Evolutionary conservation across 2,888 invertebrate genomes (phyloP).

Genomic region (Lycaena phlaeas): DNA sequence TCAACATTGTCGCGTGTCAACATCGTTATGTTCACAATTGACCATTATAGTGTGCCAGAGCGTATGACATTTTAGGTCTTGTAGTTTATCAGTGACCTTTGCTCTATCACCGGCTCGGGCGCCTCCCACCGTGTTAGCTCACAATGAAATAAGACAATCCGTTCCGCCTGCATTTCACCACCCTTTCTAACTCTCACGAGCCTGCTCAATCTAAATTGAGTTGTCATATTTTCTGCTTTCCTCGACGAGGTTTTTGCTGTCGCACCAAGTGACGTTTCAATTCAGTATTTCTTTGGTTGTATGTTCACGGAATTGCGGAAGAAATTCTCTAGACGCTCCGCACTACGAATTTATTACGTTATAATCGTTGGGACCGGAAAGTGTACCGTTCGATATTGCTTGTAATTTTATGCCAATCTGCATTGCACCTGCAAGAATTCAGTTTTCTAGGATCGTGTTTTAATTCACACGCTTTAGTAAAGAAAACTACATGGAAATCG

Average conservation of each 20-base stretch:
- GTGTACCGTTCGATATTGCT: constrained; percentile 35
- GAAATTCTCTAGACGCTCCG: background rate
- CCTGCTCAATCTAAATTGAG: constrained; percentile 56
- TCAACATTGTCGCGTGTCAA: constrained; percentile 29
- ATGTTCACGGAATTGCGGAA: constrained; percentile 9
- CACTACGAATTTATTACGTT: constrained; percentile 38
- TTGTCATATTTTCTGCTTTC: constrained; percentile 58
- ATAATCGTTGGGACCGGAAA: constrained; percentile 42
- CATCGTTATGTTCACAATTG: constrained; percentile 26
- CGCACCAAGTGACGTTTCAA: constrained; percentile 9
- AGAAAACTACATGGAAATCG: too few species aligned
- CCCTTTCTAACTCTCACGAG: constrained; percentile 44
- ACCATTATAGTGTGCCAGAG: constrained; percentile 23
- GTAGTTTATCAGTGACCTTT: constrained; percentile 33
- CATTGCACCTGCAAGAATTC: constrained; percentile 5
- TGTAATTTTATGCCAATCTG: constrained; percentile 36
- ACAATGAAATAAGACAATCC: constrained; percentile 43
- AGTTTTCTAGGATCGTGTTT: too few species aligned
- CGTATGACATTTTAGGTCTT: constrained; percentile 31
- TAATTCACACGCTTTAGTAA: too few species aligned
- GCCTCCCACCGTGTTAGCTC: constrained; percentile 32
- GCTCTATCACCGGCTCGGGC: constrained; percentile 28
- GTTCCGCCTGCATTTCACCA: constrained; percentile 53
- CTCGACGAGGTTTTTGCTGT: constrained; percentile 19
- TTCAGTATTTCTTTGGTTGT: constrained; percentile 13